Evolutionary conservation across 2,113 vertebrate species (phyloP).

Genomic region (Xenopus laevis): DNA sequence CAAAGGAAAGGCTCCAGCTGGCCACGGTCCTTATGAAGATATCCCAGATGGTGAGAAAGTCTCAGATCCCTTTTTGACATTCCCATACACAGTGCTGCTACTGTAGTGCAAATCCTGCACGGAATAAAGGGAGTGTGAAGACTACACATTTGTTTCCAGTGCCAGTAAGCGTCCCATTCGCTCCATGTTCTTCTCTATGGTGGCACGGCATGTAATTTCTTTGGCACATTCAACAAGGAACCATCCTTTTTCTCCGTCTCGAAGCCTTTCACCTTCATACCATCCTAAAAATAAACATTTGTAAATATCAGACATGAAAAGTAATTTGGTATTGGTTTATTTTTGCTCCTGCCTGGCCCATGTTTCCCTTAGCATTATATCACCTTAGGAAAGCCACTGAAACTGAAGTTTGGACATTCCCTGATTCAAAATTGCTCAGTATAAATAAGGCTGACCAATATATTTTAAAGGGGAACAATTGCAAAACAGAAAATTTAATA

Average conservation of each 20-base stretch:
- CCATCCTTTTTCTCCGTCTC: constrained; percentile 89
- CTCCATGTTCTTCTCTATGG: constrained; percentile 91
- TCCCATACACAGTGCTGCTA: constrained; percentile 8
- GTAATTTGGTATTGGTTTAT: too few relatives aligned
- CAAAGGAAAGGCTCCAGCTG: not conserved
- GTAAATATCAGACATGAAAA: too few relatives aligned
- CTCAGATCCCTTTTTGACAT: not conserved
- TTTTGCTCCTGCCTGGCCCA: too few relatives aligned
- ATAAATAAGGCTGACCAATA: too few relatives aligned
- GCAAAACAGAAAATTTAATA: too few relatives aligned
- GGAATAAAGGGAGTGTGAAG: fast-evolving
- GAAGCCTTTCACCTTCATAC: constrained; percentile 87
- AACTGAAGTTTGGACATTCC: too few relatives aligned
- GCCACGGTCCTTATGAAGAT: not conserved
- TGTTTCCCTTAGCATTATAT: too few relatives aligned
- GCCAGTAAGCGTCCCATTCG: constrained; percentile 91
- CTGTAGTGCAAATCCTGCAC: constrained; percentile 48
- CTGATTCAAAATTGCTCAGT: too few relatives aligned
- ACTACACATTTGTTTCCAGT: constrained; percentile 89
- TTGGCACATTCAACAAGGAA: constrained; percentile 84
- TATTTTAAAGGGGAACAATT: too few relatives aligned
- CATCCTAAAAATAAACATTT: constrained; percentile 69
- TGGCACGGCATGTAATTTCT: constrained; percentile 85
- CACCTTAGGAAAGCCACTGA: too few relatives aligned
- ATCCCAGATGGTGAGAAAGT: not conserved